Percentiles rank a stretch among this genome's conserved stretches.
phyloP scores from a whole-genome alignment of 2,797 vertebrate genomes.

The Xenops minutus region DNA sequence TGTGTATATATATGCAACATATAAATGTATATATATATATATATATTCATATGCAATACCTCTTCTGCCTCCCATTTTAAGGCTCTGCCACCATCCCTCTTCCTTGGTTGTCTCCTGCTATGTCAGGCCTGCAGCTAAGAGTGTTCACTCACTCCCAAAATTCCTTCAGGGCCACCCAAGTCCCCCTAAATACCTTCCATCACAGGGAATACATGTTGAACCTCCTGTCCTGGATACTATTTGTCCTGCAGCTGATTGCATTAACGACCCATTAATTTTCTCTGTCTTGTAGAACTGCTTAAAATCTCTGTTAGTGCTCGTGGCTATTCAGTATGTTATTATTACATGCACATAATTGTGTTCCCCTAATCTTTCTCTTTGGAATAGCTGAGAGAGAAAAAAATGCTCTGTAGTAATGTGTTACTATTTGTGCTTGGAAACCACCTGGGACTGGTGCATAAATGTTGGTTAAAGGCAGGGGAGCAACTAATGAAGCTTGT shows the following conservation, averaged over 20 bases:
- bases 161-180: background rate
- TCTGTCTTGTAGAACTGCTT: background rate
- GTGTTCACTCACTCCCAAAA: background rate
- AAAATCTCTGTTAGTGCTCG: background rate
- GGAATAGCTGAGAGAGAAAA: background rate
- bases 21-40: background rate
- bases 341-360: background rate
- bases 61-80: background rate
- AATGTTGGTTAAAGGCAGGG: background rate
- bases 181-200: background rate
- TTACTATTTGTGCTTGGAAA: conserved; percentile 20
- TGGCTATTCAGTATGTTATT: background rate
- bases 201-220: background rate
- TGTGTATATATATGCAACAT: background rate
- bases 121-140: background rate
- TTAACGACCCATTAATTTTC: background rate
- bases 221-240: background rate
- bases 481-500: background rate
- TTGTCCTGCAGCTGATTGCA: background rate
- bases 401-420: background rate
- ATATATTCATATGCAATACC: background rate
- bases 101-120: background rate
- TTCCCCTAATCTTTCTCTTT: background rate
- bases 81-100: background rate
- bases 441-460: background rate